These are phyloP conservation scores for Melikaiella ostensackeni DNA, from an alignment of 2,888 invertebrate genomes.

Conservation along the genomic window DNA sequence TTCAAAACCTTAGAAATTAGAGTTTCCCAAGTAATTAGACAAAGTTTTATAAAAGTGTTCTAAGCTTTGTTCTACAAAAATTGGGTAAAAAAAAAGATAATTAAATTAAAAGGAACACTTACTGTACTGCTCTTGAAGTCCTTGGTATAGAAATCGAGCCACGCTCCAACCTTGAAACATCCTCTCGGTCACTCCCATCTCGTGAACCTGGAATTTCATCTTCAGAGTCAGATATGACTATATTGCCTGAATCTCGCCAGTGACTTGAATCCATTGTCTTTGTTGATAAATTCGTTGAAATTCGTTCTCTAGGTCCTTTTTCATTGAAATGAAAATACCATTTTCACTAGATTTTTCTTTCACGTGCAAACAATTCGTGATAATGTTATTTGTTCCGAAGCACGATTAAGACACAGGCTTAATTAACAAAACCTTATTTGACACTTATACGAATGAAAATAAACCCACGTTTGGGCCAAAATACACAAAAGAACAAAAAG, in stretches of 20 bases:
- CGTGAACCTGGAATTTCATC: slow-evolving; percentile 14
- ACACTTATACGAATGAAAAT: neutral
- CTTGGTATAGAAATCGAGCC: neutral
- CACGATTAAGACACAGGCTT: neutral
- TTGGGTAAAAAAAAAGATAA: neutral
- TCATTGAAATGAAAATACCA: neutral
- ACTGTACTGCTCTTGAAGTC: neutral
- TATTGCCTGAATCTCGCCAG: neutral
- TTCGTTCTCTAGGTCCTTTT: neutral
- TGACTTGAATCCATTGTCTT: neutral
- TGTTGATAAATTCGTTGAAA: neutral
- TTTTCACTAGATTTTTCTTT: neutral
- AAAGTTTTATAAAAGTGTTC: too few relatives aligned
- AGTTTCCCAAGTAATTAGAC: too few relatives aligned
- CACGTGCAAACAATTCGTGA: neutral
- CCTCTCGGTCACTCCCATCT: neutral
- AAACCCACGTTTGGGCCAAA: neutral
- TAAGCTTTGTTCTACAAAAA: too few relatives aligned
- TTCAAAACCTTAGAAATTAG: too few relatives aligned
- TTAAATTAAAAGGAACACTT: neutral
- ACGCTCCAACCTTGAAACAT: neutral
- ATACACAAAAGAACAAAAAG: neutral
- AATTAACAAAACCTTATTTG: neutral
- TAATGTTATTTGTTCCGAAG: neutral
- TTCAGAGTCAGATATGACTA: neutral